Conservation (phyloP, 2,797 vertebrate genomes). For the Spinus olivaceus region DNA sequence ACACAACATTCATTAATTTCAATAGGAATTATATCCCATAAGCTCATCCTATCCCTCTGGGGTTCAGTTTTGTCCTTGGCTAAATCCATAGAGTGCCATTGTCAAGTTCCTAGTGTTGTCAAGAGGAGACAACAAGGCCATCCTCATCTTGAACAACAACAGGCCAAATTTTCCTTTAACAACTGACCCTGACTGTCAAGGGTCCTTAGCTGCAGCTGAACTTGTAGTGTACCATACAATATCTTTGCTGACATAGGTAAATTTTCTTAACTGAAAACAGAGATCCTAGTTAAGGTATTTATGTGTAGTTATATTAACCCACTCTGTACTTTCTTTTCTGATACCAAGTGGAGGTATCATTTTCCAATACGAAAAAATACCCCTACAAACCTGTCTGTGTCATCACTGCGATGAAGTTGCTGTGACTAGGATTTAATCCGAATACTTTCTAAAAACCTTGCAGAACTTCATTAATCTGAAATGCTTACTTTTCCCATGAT, state of each 20-base stretch:
- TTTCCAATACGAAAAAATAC: not conserved
- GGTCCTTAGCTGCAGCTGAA: not conserved
- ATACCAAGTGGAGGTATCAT: not conserved
- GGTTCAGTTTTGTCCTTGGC: not conserved
- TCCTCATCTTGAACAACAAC: rapidly evolving
- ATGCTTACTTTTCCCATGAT: not conserved
- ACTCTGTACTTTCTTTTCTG: not conserved
- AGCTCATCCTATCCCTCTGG: not conserved
- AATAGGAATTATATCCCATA: not conserved
- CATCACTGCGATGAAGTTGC: not conserved
- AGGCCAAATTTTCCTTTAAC: not conserved
- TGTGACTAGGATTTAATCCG: not conserved
- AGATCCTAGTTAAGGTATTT: not conserved
- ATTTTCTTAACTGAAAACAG: not conserved
- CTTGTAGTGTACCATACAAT: not conserved
- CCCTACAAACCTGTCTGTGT: not conserved
- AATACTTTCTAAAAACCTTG: not conserved
- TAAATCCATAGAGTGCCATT: not conserved
- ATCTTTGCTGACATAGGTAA: not conserved
- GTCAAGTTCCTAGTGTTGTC: not conserved
- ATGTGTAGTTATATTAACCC: not conserved
- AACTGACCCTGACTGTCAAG: not conserved
- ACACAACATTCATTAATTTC: not conserved
- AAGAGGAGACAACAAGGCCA: not conserved
- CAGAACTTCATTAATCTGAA: not conserved